These are phyloP conservation scores for Psittacus erithacus DNA, from an alignment of 2,113 vertebrate species.

Conservation along the genomic window DNA sequence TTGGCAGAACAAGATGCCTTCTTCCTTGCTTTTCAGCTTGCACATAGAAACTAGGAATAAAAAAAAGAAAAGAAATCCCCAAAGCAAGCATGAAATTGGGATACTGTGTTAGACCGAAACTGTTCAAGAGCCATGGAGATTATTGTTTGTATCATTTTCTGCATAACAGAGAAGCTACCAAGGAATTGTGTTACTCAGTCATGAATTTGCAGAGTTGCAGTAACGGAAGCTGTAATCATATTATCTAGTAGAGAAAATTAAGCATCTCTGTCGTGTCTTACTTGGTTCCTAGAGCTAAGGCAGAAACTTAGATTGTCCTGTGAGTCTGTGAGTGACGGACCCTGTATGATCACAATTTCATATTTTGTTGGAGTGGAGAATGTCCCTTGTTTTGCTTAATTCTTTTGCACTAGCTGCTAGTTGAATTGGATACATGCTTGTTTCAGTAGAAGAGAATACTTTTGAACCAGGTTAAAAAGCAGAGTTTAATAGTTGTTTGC, in stretches of 20 bases:
- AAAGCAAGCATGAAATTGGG: neutral
- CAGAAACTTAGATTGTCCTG: neutral
- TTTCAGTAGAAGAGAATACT: neutral
- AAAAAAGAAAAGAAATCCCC: neutral
- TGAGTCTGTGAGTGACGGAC: accelerated
- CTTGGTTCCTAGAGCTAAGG: neutral
- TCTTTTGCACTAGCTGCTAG: neutral
- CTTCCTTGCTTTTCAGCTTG: neutral
- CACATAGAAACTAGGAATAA: neutral
- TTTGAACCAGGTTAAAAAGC: neutral
- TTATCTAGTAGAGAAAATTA: neutral
- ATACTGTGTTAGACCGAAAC: neutral
- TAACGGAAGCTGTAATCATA: neutral
- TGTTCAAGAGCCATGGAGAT: neutral
- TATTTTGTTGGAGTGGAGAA: neutral
- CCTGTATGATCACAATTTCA: neutral
- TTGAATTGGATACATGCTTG: neutral
- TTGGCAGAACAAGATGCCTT: neutral
- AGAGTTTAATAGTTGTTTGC: neutral
- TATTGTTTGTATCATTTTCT: neutral
- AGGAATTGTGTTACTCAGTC: neutral
- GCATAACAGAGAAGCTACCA: neutral
- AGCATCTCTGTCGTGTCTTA: neutral
- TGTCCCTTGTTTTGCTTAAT: neutral
- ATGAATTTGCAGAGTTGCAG: neutral